Base-by-base conservation (phyloP, 2,113 vertebrate species). In the Copsychus sechellarum region DNA sequence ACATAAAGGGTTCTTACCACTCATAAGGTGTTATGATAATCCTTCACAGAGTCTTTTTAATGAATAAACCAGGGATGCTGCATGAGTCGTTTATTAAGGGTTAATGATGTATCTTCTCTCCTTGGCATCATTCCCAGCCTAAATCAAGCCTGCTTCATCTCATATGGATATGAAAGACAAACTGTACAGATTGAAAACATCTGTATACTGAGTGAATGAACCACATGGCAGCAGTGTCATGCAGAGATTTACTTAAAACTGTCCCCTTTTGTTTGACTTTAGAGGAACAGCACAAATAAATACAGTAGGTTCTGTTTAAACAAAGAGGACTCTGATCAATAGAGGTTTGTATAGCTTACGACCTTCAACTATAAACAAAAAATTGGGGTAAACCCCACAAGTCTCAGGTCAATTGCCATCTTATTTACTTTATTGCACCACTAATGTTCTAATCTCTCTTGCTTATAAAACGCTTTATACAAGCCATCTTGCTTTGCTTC, bases 181-280 rank as follows among this genome's bases (percentile, higher is more conserved):
- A 98, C 97, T 97, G 97, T 96, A 97, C 97, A 98, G 98, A 98
- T 98, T 98, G 95, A 94, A 98, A 99, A 98, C 98, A 99, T 98
- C 98, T 99, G 98, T 98, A 97, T 91, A 82, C 90, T 56, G 65
- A 97, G 95, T 88, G 95, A 97, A 96, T 95, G 97, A 98, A 94
- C 95, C 97, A 97, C 97, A 98, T 94, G 97, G 93, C 98, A 96
- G 86, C 82, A 69, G 93, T 97, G 97, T 98, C 98, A 97, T 66
- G 97, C 96, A 88, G 97, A 90, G 95, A 96, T 96, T 97, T 94
- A 95, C 97, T 98, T 97, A 86, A 81, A 96, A 97, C 84, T 86
- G 86, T 97, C 96, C 97, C 97, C 96, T 97, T 98, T 98, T 97
- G 98, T 98, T 98, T 98, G 98, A 97, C 97, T 98, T 97, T 95